Evolutionary conservation across 30 jellyfish, hydroid and myxozoan genomes (phyloP), one percentile per base, ranked within the genome.

Genomic region (Cassiopea andromeda): DNA sequence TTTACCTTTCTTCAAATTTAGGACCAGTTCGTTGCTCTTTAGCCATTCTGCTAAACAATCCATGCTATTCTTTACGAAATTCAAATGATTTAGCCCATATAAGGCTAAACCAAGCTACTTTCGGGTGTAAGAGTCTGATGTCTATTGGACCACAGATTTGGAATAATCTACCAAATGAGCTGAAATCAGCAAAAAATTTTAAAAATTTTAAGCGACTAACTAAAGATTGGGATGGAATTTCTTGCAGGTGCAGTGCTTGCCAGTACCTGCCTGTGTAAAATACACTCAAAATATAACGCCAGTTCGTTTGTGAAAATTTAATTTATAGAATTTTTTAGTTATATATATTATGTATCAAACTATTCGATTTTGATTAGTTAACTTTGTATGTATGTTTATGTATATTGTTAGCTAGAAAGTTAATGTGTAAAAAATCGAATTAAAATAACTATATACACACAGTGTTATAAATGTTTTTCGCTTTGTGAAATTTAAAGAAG

Each of bases 31-130:
- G 75, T 66, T 66, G 75, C 27, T 4, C 75, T 66, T 66, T 15
- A 66, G 75, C 75, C 75, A 66, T 14, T 66, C 75, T 66, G 75
- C 75, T 66, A 66, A 66, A 66, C 75, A 66, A 66, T 66, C 75
- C 75, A 66, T 66, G 75, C 15, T 19, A 9, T 59, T 59, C 38
- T 27, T 27, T 27, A 27, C 38, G 38, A 27, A 27, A 27, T 27
- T 27, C 38, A 27, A 27, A 27, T 27, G 38, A 27, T 27, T 27
- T 27, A 27, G 38, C 38, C 38, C 38, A 27, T 27, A 27, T 27
- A 27, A 27, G 38, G 38, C 38, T 27, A 27, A 27, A 27, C 38
- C 38, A 27, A 27, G 38, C 38, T 27, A 27, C 38, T 27, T 27
- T 27, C 38, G 38, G 38, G 38, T 27, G 38, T 27, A 27, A 27